A percentile compares a stretch with the other conserved stretches of the same genome.
phyloP scores from a whole-genome alignment of 2,888 invertebrate genomes.

The Drosophila nr. perissopoda region DNA sequence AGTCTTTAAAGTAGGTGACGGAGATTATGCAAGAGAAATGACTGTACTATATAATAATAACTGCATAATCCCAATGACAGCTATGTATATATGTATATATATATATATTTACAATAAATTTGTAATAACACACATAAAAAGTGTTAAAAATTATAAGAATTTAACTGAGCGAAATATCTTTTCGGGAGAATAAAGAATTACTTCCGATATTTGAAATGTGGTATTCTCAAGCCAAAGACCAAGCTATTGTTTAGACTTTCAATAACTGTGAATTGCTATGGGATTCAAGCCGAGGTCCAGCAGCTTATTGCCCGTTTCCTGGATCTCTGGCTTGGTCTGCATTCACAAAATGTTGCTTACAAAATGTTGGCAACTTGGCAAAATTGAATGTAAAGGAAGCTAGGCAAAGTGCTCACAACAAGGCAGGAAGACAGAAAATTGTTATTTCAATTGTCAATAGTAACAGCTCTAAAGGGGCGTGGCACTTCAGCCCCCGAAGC shows the following conservation, averaged over 20 bases:
- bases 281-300: constrained; percentile 23
- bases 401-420: constrained; percentile 13
- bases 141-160: neutral
- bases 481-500: constrained; percentile 1
- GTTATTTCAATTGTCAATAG: constrained; percentile 67
- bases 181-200: neutral
- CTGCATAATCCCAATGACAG: neutral
- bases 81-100: too few species aligned
- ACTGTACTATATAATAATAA: neutral
- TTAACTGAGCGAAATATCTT: neutral
- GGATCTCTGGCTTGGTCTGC: constrained; percentile 8
- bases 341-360: constrained; percentile 21
- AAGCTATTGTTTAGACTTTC: constrained; percentile 37
- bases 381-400: constrained; percentile 14
- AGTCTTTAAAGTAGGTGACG: neutral
- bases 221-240: neutral
- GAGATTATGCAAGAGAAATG: neutral
- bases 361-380: constrained; percentile 25
- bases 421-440: constrained; percentile 46
- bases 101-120: too few species aligned
- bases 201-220: neutral
- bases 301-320: constrained; percentile 23
- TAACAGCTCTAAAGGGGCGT: constrained; percentile 29
- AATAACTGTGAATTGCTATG: constrained; percentile 25
- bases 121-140: neutral